Base-by-base conservation (phyloP, 2,797 vertebrate genomes). In the Pteropus rufus region DNA sequence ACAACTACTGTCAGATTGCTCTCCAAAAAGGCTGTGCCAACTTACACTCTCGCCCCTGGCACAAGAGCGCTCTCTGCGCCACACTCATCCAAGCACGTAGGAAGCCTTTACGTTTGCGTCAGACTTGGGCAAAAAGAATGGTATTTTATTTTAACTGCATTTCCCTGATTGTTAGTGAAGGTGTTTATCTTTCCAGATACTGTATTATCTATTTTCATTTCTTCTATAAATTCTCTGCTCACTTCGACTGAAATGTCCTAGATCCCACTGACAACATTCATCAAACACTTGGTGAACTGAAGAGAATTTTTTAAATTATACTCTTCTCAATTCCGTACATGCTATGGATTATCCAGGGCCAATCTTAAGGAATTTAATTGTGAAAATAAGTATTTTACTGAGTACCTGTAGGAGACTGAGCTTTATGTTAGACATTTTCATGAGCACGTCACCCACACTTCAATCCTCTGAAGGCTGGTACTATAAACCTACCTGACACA, bases 161-260 rank as follows among this genome's bases (percentile, higher is more conserved):
- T 67, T 81, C 46, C 31, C 46, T n/a, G 64, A 24, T 90, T 69
- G 76, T 62, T 64, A 67, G 56, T 26, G 5, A 54, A 70, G 31
- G 12, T 60, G 52, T 21, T 36, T 84, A 77, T 60, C 54, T 89
- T 79, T 34, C 70, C 36, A 93, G n/a, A 77, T 79, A 95, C 73
- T 29, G 60, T 64, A 70, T 36, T 64, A 54, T 14, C 7, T 7
- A 76, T 64, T 91, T 91, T 75, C 29, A 73, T 80, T 92, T 86
- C 58, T 65, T 86, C 36, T 91, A n/a, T 72, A 79, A 88, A 60
- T 87, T 81, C 12, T 89, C 93, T 88, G 23, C n/a, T 90, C 69
- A 84, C 77, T 84, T 64, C 69, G 75, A 84, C 4, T 21, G 54
- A 80, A 69, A 81, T 73, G 24, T 54, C 85, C 80, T 81, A 89